Conservation (phyloP, 1,140 invertebrate genomes). For the Achatina immaculata region DNA sequence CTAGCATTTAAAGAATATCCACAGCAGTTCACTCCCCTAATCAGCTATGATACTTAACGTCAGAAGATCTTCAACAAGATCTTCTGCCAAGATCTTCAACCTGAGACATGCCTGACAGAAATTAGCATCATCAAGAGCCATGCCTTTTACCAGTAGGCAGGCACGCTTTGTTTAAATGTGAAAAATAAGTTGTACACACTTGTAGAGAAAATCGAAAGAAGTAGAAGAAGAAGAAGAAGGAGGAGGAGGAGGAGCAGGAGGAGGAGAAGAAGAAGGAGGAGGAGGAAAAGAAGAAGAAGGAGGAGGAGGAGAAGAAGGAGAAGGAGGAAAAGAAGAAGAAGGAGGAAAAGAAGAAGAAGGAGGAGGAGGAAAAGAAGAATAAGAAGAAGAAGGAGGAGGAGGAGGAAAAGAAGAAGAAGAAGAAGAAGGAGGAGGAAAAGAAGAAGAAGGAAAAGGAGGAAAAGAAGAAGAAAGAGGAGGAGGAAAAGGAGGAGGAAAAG, state of each 20-base stretch:
- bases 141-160: too few species aligned
- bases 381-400: not conserved
- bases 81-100: too few species aligned
- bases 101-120: too few species aligned
- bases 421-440: conserved; percentile 8
- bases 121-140: too few species aligned
- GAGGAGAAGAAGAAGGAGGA: not conserved
- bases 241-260: not conserved
- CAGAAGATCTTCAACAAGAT: too few species aligned
- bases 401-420: conserved; percentile 2
- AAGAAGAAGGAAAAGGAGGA: not conserved
- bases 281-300: not conserved
- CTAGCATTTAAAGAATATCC: too few species aligned
- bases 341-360: conserved; percentile 7
- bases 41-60: too few species aligned
- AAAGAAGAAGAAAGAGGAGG: not conserved
- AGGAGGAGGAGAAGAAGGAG: not conserved
- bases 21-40: too few species aligned
- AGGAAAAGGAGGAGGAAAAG: not conserved
- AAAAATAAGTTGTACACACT: too few species aligned
- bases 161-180: too few species aligned
- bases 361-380: not conserved
- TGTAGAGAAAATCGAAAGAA: not conserved
- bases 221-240: not conserved
- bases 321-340: not conserved